Base-by-base conservation (phyloP, 2,888 invertebrate genomes). In the Abscondita cerata region DNA sequence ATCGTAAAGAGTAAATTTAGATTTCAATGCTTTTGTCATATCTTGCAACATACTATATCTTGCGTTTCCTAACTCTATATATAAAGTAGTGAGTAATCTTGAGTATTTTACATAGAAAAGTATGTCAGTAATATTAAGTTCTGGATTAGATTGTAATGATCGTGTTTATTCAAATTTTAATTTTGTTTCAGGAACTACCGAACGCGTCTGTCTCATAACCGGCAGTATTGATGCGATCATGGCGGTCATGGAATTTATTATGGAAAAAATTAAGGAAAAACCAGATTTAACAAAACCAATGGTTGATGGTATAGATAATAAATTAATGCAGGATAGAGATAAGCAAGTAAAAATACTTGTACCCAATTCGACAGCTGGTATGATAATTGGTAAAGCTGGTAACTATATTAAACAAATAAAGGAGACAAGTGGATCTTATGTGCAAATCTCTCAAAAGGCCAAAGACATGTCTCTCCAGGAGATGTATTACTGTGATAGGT, bases 361-460 rank as follows among this genome's bases (percentile, higher is more conserved):
- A 81, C 96, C 96, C 68, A 97, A 96, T 82, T 95, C 95, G 53
- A 96, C 96, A 44, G 96, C 96, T 62, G 96, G 96, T 74, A 96
- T 97, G 96, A 96, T 97, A 72, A 97, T 97, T 78, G 96, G 96
- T 75, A 97, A 97, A 82, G 95, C 93, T 59, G 96, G 96, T 73
- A 93, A 94, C 83, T 96, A 93, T 80, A 97, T 97, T 76, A 97
- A 96, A 81, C 95, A 95, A 83, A 92, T 96, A 75, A 95, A 95
- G 81, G 95, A 96, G 81, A 91, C 92, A 78, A 95, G 94, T 78
- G 95, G 95, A 76, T 94, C 95, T 72, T 95, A 95, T 82, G 95
- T 96, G 71, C 96, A 96, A 85, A 95, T 96, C 77, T 96, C 96
- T 76, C 96, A 96, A 82, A 97, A 97, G 82, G 93, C 95, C 72